phyloP scores from a whole-genome alignment of 2,797 vertebrate genomes.

The Anomalospiza imberbis region DNA sequence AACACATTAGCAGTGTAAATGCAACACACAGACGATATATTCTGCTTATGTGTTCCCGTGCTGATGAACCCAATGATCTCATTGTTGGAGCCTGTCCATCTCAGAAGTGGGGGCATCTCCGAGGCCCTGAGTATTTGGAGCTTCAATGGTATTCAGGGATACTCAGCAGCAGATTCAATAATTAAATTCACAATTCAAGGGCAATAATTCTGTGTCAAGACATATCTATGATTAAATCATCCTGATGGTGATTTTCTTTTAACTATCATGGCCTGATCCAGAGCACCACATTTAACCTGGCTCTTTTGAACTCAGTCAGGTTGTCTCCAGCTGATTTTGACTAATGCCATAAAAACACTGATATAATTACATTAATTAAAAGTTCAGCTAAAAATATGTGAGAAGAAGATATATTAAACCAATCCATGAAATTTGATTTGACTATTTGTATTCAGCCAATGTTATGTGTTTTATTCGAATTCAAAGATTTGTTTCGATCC shows the following conservation, averaged over 20 bases:
- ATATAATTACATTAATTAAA: neutral
- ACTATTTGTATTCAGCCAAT: neutral
- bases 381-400: neutral
- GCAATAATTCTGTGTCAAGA: slow-evolving; percentile 7
- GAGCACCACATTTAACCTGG: neutral
- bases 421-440: neutral
- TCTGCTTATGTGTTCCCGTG: neutral
- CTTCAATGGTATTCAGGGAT: neutral
- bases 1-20: neutral
- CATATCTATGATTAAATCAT: neutral
- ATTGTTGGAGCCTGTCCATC: neutral
- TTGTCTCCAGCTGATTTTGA: slow-evolving; percentile 2
- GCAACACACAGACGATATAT: neutral
- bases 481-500: neutral
- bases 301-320: neutral
- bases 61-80: neutral
- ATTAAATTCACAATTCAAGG: neutral
- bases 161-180: slow-evolving; percentile 1
- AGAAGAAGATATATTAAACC: neutral
- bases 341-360: neutral
- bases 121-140: neutral
- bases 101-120: neutral
- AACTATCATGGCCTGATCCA: neutral
- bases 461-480: neutral
- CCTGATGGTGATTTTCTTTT: slow-evolving; percentile 23